Evolutionary conservation across 2,888 invertebrate species (phyloP), one percentile per base, ranked within the genome.

Genomic region (Himalopsyche kuldschensis): DNA sequence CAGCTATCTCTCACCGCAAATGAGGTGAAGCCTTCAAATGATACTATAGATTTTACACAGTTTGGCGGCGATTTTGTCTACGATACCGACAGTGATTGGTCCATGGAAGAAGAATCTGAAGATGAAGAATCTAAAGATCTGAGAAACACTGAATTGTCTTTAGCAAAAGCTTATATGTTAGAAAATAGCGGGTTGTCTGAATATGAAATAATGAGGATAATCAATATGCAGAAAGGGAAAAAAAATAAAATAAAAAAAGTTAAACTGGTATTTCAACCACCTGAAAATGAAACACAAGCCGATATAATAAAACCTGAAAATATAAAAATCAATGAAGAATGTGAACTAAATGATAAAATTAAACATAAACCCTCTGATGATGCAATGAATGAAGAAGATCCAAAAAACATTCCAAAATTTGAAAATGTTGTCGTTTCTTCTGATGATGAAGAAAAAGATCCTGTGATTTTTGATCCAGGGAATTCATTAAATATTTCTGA

Each of bases 171-270:
- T 48, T 96, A 95, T 86, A 96, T 96, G 92, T 91, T 94, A 88
- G 96, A 96, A 89, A 94, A 95, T 87, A 95, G 94, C 87, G 96
- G 95, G 85, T 93, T 96, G 87, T 94, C 95, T 78, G 93, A 94
- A 86, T 93, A 93, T 85, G 94, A 95, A 88, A 95, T 97, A 85
- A 90, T 92, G 46, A 90, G 92, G 87, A 92, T 95, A 82, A 90
- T 95, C 86, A 86, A 87, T 63, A 87, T 87, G 55, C 89, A 88
- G 86, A 88, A 84, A 5, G 48, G 27, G 82, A 86, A 83, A 83
- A 86, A 80, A 27, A 84, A 82, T 55, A 90, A 89, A 46, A 27
- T 27, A 11, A 24, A 27, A 27, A 69, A 69, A 69, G 20, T 69
- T 15, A 69, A 69, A 69, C 20, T 0, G 30, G 30, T 27, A 15